A percentile compares a stretch with the other conserved stretches of the same genome.
phyloP scores from a whole-genome alignment of 2,797 vertebrate species.

The Amblyraja radiata region DNA sequence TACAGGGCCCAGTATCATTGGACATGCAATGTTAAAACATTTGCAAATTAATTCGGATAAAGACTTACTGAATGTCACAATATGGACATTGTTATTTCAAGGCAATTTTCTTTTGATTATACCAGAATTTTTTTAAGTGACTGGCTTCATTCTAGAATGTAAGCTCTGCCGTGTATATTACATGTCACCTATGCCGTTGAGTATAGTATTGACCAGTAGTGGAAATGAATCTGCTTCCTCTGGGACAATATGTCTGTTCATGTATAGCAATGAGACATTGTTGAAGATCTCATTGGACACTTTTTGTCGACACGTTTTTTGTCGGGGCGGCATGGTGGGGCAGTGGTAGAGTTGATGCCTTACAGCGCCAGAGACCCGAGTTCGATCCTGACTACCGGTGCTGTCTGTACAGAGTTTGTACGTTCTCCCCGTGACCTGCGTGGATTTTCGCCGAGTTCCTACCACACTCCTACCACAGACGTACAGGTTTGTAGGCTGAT shows the following conservation, averaged over 20 bases:
- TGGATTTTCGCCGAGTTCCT: too few relatives aligned
- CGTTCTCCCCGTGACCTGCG: too few relatives aligned
- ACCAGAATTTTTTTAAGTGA: neutral
- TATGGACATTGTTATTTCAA: neutral
- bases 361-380: too few relatives aligned
- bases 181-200: neutral
- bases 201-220: neutral
- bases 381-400: too few relatives aligned
- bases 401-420: too few relatives aligned
- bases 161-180: neutral
- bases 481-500: too few relatives aligned
- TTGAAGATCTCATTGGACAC: too few relatives aligned
- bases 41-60: neutral
- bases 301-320: neutral
- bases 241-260: neutral
- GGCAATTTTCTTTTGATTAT: neutral
- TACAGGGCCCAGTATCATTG: neutral
- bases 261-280: neutral
- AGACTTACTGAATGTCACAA: neutral
- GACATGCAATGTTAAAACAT: neutral
- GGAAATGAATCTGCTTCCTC: neutral
- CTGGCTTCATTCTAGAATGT: neutral
- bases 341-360: too few relatives aligned
- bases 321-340: too few relatives aligned
- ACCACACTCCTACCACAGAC: too few relatives aligned